Percentiles rank a stretch among this genome's conserved stretches.
These are phyloP conservation scores for Cladorhizidae sp. DNA, from an alignment of 37 sponge, comb jelly and placozoan genomes.

Conservation along the genomic window DNA sequence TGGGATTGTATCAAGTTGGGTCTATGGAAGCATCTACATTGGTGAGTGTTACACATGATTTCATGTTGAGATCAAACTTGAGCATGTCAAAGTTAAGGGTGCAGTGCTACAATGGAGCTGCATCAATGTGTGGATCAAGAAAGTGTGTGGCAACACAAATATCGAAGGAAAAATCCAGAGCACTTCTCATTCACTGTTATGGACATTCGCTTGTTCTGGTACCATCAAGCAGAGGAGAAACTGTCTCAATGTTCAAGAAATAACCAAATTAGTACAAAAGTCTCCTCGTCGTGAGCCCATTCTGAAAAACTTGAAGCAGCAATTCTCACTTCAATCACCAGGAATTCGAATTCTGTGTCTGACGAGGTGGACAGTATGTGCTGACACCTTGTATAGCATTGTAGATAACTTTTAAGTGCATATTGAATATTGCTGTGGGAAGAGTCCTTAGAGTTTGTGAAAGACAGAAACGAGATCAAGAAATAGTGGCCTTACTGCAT, in stretches of 20 bases:
- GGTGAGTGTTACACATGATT: conserved; percentile 15
- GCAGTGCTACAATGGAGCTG: conserved; percentile 74
- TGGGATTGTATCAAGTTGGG: no score
- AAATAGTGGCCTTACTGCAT: background rate
- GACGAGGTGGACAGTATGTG: no score
- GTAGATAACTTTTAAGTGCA: background rate
- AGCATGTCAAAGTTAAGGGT: conserved; percentile 45
- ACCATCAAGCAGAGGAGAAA: background rate
- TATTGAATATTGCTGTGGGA: background rate
- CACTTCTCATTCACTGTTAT: conserved; percentile 31
- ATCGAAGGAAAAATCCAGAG: no score
- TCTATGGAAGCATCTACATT: conserved; percentile 62
- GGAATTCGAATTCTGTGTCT: background rate
- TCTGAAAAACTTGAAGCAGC: background rate
- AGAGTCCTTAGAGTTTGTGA: background rate
- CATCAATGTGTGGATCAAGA: conserved; percentile 44
- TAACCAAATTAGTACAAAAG: background rate
- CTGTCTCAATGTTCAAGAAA: background rate
- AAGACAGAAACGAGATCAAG: no score
- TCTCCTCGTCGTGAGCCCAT: background rate
- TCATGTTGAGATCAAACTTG: conserved; percentile 27
- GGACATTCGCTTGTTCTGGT: conserved; percentile 43
- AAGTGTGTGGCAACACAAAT: no score
- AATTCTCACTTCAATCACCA: background rate
- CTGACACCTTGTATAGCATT: background rate